These are phyloP conservation scores for Ageneiosus marmoratus DNA, from an alignment of 2,113 vertebrate genomes.

Conservation along the genomic window DNA sequence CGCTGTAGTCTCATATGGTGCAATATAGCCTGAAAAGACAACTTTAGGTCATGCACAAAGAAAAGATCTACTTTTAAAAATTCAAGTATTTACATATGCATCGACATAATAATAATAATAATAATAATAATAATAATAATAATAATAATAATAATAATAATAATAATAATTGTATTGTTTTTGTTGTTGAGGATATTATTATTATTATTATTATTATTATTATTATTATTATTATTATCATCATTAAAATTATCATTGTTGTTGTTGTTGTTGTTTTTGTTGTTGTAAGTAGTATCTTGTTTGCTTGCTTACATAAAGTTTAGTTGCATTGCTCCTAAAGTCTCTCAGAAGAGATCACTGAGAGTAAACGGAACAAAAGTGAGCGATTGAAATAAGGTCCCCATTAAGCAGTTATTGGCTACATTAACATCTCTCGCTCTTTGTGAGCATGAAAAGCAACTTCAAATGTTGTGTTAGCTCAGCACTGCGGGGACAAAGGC, in stretches of 20 bases:
- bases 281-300: background rate
- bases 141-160: no score
- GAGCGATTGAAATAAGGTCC: constrained; percentile 37
- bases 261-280: background rate
- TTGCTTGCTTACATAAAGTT: background rate
- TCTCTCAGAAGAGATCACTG: background rate
- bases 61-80: background rate
- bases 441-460: constrained; percentile 53
- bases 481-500: constrained; percentile 48
- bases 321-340: background rate
- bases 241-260: no score
- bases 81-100: background rate
- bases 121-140: constrained; percentile 11
- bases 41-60: background rate
- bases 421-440: constrained; percentile 57
- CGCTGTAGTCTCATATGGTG: background rate
- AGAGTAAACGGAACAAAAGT: constrained; percentile 34
- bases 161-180: no score
- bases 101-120: background rate
- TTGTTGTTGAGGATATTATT: background rate
- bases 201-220: constrained; percentile 13
- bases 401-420: constrained; percentile 41
- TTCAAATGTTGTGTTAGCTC: constrained; percentile 55
- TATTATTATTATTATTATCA: background rate
- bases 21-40: background rate